phyloP scores from a whole-genome alignment of 2,888 invertebrate species.

The Eilema depressum region DNA sequence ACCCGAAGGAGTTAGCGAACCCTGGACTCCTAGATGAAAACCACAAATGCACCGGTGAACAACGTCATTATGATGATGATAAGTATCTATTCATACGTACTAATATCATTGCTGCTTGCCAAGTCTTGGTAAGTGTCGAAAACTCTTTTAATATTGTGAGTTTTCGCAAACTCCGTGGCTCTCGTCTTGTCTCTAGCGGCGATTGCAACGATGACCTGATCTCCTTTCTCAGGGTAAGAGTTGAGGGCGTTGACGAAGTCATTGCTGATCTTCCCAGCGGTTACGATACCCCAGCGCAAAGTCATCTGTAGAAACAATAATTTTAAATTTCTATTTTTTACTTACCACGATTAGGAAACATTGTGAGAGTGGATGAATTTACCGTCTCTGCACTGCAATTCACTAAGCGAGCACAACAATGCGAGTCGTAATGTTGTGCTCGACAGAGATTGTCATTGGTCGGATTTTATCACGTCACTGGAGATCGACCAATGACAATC shows the following conservation, averaged over 20 bases:
- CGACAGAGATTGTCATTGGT: too few species aligned
- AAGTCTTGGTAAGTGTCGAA: slow-evolving; percentile 92
- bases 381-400: too few species aligned
- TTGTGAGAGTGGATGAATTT: too few species aligned
- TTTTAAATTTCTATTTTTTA: background rate
- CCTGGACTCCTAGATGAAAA: too few species aligned
- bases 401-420: too few species aligned
- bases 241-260: slow-evolving; percentile 93
- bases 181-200: slow-evolving; percentile 90
- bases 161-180: slow-evolving; percentile 91
- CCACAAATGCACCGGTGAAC: too few species aligned
- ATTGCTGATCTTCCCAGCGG: slow-evolving; percentile 93
- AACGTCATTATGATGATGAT: too few species aligned
- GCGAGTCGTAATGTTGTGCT: too few species aligned
- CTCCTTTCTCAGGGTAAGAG: slow-evolving; percentile 87
- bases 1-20: too few species aligned
- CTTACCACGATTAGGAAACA: too few species aligned
- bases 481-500: too few species aligned
- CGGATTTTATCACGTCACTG: too few species aligned
- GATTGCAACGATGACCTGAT: slow-evolving; percentile 91
- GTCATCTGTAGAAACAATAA: slow-evolving; percentile 67
- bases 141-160: slow-evolving; percentile 89
- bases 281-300: slow-evolving; percentile 94
- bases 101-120: slow-evolving; percentile 90
- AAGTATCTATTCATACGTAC: slow-evolving; percentile 70